phyloP scores from a whole-genome alignment of 2,113 vertebrate genomes.

The Crotalus viridis region DNA sequence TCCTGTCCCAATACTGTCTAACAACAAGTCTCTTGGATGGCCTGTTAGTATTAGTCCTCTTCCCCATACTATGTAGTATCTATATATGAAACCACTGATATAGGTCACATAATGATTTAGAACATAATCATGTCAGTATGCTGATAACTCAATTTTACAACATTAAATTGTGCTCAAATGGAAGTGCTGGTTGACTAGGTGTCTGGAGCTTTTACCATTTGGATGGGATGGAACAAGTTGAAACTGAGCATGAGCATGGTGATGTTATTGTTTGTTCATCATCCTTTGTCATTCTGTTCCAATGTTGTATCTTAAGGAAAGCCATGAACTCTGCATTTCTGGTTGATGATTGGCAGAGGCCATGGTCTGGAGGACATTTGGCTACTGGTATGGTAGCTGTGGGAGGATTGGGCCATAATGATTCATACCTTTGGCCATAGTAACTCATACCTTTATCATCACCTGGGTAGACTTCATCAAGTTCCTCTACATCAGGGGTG shows the following conservation, averaged over 20 bases:
- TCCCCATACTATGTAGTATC: background rate
- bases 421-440: background rate
- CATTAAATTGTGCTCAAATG: background rate
- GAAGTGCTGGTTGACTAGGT: background rate
- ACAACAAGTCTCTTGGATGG: background rate
- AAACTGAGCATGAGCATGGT: background rate
- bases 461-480: background rate
- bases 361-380: background rate
- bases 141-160: background rate
- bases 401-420: background rate
- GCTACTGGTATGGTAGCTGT: background rate
- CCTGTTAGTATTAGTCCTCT: background rate
- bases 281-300: background rate
- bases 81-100: background rate
- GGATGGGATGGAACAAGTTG: background rate
- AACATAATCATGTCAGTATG: background rate
- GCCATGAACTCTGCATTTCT: background rate
- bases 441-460: background rate
- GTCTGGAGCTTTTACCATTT: background rate
- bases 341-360: background rate
- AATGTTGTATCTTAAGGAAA: background rate
- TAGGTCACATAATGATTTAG: background rate
- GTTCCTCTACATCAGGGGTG: too few species aligned
- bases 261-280: background rate
- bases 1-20: background rate